Percentiles rank a stretch among this genome's conserved stretches.
These are phyloP conservation scores for Helicoverpa zea DNA, from an alignment of 1,140 invertebrate genomes.

Conservation along the genomic window DNA sequence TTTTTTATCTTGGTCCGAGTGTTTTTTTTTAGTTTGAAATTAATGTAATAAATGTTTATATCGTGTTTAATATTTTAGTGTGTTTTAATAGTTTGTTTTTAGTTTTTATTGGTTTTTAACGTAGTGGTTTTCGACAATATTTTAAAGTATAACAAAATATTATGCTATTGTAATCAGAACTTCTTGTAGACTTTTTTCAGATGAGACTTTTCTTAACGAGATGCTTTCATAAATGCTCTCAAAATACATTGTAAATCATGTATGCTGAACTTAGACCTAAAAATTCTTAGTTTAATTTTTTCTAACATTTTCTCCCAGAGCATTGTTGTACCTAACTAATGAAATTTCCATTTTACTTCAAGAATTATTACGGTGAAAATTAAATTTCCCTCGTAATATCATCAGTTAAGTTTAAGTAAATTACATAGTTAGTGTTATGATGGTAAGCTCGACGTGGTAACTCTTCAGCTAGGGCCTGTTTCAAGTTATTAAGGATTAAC, in stretches of 20 bases:
- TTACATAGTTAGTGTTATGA: constrained; percentile 1
- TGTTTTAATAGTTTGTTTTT: too few relatives aligned
- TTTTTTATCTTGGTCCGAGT: not conserved
- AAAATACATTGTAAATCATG: not conserved
- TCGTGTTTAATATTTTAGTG: too few relatives aligned
- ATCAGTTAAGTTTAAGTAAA: not conserved
- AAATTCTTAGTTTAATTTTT: too few relatives aligned
- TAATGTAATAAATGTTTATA: not conserved
- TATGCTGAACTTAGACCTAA: not conserved
- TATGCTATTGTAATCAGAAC: too few relatives aligned
- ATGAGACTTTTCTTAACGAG: too few relatives aligned
- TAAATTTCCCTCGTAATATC: not conserved
- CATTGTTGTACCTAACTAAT: too few relatives aligned
- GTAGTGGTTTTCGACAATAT: too few relatives aligned
- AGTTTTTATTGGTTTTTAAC: not conserved
- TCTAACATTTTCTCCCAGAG: too few relatives aligned
- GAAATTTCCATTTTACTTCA: not conserved
- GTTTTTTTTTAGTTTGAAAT: not conserved
- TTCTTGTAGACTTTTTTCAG: too few relatives aligned
- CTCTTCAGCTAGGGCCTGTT: not conserved
- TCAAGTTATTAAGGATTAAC: constrained; percentile 2
- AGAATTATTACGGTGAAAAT: not conserved
- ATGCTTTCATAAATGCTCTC: not conserved
- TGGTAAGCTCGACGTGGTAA: not conserved
- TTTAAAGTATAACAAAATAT: too few relatives aligned